These are phyloP conservation scores for Botia kubotai DNA, from an alignment of 2,797 vertebrate species.

Conservation along the genomic window DNA sequence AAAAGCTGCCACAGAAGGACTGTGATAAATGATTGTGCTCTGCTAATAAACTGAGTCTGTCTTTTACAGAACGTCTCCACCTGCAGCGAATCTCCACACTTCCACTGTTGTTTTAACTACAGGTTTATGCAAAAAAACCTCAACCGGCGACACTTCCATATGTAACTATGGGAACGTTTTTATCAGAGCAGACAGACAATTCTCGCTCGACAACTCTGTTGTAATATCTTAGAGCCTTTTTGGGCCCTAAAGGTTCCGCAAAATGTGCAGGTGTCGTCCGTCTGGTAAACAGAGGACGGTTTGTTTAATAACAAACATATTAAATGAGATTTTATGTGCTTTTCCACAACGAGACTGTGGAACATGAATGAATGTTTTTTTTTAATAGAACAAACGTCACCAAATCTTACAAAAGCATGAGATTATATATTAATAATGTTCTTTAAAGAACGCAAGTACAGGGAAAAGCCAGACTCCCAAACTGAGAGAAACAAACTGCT, in stretches of 20 bases:
- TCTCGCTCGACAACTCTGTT: neutral
- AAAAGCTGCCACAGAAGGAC: slow-evolving; percentile 10
- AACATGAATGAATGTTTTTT: slow-evolving; percentile 5
- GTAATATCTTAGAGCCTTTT: neutral
- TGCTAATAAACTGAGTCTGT: slow-evolving; percentile 39
- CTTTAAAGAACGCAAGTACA: neutral
- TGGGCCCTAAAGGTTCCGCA: neutral
- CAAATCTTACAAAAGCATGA: neutral
- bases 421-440: neutral
- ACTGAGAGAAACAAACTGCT: neutral
- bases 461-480: neutral
- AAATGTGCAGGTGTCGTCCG: neutral
- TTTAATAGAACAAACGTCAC: slow-evolving; percentile 2
- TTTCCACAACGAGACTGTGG: slow-evolving; percentile 27
- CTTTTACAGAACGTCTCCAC: slow-evolving; percentile 16
- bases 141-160: neutral
- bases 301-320: slow-evolving; percentile 19
- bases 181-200: neutral
- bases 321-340: slow-evolving; percentile 33
- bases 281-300: neutral
- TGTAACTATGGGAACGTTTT: neutral
- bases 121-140: slow-evolving; percentile 1
- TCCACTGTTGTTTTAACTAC: slow-evolving; percentile 5
- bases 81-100: neutral
- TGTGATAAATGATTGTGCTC: slow-evolving; percentile 34